Evolutionary conservation across 2,113 vertebrate genomes (phyloP), one percentile per base, ranked within the genome.

Genomic region (Theropithecus gelada): DNA sequence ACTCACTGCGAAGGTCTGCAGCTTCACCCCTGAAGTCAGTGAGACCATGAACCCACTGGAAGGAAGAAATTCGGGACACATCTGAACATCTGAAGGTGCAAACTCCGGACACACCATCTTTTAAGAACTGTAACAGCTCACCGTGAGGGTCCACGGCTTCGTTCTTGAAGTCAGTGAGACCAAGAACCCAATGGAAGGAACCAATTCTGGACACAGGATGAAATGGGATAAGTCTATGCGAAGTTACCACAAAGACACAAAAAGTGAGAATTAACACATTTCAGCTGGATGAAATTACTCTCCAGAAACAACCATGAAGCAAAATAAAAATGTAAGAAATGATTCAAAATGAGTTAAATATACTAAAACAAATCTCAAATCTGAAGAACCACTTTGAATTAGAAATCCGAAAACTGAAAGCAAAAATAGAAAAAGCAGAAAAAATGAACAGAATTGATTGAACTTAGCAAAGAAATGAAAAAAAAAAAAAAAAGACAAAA

Each of bases 131-230:
- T 55, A 55, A 55, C 52, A 55, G 52, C 52, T 55, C 52, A 55
- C 52, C 2, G 2, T 2, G 52, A 20, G 52, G 18, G 52, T 55
- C 52, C 18, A 0, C 0, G 6, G 52, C 18, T 20, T 55, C 0
- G 52, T 55, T 55, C 52, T 55, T 55, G 52, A 55, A 55, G 18
- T 55, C 18, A 55, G 52, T 7, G 18, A 55, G 52, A 55, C 18
- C 18, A 20, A 55, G 52, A 55, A 55, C 52, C 18, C 52, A 20
- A 18, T 7, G 18, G 52, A 55, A 55, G 52, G 52, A 55, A 55
- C 18, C 52, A 55, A 7, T 20, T 55, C 18, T 0, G 18, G 52
- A 55, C 52, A 55, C 52, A 55, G 52, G 52, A 20, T 70, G 35
- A 35, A 23, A 35, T 50, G 10, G 32, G 35, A 4, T 14, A 35